phyloP scores from a whole-genome alignment of 2,888 invertebrate genomes.

The Chloromyia formosa region DNA sequence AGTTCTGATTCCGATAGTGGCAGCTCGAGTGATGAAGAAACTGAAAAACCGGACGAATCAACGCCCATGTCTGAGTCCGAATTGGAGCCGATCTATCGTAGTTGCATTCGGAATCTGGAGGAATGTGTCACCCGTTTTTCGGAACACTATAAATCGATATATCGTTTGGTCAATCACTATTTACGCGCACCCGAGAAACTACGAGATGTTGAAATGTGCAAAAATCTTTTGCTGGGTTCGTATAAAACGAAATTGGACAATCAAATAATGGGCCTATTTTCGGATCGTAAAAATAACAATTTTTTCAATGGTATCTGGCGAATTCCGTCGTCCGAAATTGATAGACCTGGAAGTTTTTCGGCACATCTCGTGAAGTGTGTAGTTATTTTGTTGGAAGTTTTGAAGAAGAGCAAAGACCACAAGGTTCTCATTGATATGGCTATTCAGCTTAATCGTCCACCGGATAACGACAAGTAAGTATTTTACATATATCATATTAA shows the following conservation, averaged over 20 bases:
- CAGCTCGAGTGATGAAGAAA: constrained; percentile 52
- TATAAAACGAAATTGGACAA: constrained; percentile 74
- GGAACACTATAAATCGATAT: constrained; percentile 92
- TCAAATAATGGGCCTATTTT: constrained; percentile 82
- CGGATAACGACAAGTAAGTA: constrained; percentile 86
- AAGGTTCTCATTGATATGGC: constrained; percentile 82
- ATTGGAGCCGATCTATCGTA: constrained; percentile 68
- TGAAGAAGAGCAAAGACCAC: constrained; percentile 82
- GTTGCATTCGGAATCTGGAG: constrained; percentile 81
- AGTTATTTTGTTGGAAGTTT: constrained; percentile 80
- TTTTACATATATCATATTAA: too few species aligned
- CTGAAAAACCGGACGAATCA: constrained; percentile 53
- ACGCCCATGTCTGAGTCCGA: constrained; percentile 53
- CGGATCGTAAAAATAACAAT: constrained; percentile 83
- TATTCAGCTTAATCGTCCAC: constrained; percentile 78
- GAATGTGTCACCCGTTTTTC: constrained; percentile 86
- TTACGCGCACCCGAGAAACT: constrained; percentile 74
- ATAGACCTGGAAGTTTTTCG: constrained; percentile 90
- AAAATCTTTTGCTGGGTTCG: constrained; percentile 75
- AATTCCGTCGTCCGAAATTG: constrained; percentile 88
- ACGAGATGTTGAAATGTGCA: constrained; percentile 74
- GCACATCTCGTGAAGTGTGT: constrained; percentile 90
- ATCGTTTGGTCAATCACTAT: constrained; percentile 85
- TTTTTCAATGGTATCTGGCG: constrained; percentile 95
- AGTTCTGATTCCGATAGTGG: constrained; percentile 66